Percentiles rank a stretch among this genome's conserved stretches.
Evolutionary conservation across 2,888 invertebrate species (phyloP).

Genomic region (Ferdinandea cuprea): DNA sequence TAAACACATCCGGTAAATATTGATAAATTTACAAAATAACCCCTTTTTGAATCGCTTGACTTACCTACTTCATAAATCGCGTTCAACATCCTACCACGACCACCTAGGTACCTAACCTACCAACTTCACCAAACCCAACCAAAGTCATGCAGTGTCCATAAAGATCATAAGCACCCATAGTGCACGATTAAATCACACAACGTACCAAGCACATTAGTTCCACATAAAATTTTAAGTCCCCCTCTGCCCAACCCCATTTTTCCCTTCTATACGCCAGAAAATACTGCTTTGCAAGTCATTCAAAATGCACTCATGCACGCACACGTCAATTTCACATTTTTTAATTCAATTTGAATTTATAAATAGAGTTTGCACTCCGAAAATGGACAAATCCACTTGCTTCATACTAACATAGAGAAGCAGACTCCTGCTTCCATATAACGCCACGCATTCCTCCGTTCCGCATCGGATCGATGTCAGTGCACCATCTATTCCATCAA

Average conservation of each 20-base stretch:
- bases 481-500: not conserved
- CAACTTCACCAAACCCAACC: too few relatives aligned
- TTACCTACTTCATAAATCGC: too few relatives aligned
- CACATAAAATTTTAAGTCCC: conserved; percentile 11
- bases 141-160: conserved; percentile 19
- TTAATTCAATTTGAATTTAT: conserved; percentile 38
- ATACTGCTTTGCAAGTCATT: conserved; percentile 27
- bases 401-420: not conserved
- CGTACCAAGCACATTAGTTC: not conserved
- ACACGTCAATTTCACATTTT: conserved; percentile 44
- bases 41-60: too few relatives aligned
- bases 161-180: conserved; percentile 33
- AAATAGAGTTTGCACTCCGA: conserved; percentile 56
- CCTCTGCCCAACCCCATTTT: conserved; percentile 21
- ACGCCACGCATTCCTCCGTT: conserved; percentile 29
- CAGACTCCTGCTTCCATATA: conserved; percentile 6
- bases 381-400: conserved; percentile 59
- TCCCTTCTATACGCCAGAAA: not conserved
- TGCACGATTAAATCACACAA: conserved; percentile 25
- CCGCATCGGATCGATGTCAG: not conserved
- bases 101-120: not conserved
- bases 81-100: too few relatives aligned
- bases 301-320: conserved; percentile 40
- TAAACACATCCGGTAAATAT: too few relatives aligned
- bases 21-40: too few relatives aligned